phyloP scores from a whole-genome alignment of 1,140 invertebrate species.

The Drosophila ironensis region DNA sequence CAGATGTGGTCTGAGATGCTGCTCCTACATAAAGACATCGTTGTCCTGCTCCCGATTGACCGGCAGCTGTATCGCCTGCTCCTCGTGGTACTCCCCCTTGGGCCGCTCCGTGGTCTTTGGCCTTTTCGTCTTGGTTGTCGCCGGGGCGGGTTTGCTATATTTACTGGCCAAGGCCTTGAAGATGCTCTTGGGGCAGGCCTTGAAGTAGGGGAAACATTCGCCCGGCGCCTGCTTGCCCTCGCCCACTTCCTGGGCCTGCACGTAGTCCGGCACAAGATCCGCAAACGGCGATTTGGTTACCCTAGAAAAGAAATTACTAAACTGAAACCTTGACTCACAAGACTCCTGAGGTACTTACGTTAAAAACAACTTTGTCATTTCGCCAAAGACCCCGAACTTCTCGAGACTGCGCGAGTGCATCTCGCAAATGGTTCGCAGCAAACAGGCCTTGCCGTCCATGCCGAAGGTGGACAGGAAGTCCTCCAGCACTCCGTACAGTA shows the following conservation, averaged over 20 bases:
- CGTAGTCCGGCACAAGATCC: slow-evolving; percentile 88
- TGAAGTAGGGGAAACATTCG: slow-evolving; percentile 93
- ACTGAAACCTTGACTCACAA: too few relatives aligned
- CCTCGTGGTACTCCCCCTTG: slow-evolving; percentile 62
- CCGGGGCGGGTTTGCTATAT: slow-evolving; percentile 83
- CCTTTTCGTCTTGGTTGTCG: slow-evolving; percentile 16
- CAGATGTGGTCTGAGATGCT: not conserved
- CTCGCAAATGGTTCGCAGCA: slow-evolving; percentile 92
- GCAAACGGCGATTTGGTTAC: slow-evolving; percentile 91
- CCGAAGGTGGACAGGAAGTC: slow-evolving; percentile 90
- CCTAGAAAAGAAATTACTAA: slow-evolving; percentile 83
- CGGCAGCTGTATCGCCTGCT: slow-evolving; percentile 61
- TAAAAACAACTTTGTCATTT: slow-evolving; percentile 90
- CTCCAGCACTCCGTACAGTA: slow-evolving; percentile 89
- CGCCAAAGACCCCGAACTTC: slow-evolving; percentile 89
- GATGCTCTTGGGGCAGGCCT: slow-evolving; percentile 91
- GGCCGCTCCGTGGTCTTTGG: slow-evolving; percentile 37
- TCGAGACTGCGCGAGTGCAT: slow-evolving; percentile 90
- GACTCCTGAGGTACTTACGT: too few relatives aligned
- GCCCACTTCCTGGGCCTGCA: slow-evolving; percentile 90
- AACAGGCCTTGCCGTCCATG: slow-evolving; percentile 90
- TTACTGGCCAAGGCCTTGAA: slow-evolving; percentile 85
- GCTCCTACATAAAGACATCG: slow-evolving; percentile 55
- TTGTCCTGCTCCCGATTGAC: slow-evolving; percentile 23
- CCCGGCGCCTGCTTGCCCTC: slow-evolving; percentile 83